Conservation (phyloP, 2,113 vertebrate genomes). For the Pao palembangensis region DNA sequence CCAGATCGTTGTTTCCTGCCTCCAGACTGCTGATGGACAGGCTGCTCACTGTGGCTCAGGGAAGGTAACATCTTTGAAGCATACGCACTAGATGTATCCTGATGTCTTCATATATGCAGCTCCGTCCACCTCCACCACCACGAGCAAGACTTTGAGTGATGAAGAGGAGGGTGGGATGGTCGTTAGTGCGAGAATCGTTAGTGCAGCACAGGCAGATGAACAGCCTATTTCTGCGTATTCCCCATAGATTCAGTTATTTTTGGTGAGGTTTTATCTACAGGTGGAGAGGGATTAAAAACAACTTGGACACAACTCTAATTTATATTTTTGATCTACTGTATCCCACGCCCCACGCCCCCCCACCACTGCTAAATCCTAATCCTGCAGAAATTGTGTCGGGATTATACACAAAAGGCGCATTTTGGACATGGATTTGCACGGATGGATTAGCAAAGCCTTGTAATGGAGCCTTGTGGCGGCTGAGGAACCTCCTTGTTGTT, state of each 20-base stretch:
- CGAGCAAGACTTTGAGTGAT: too few species aligned
- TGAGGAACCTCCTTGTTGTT: slow-evolving; percentile 51
- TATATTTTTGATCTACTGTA: slow-evolving; percentile 52
- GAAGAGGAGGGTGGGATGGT: too few species aligned
- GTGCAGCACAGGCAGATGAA: slow-evolving; percentile 4
- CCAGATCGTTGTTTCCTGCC: slow-evolving; percentile 2
- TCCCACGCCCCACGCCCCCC: slow-evolving; percentile 25
- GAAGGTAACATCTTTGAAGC: slow-evolving; percentile 35
- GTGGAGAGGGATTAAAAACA: slow-evolving; percentile 29
- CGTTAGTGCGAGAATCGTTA: too few species aligned
- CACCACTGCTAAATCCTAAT: slow-evolving; percentile 60
- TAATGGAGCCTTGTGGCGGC: slow-evolving; percentile 68
- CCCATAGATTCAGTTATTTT: too few species aligned
- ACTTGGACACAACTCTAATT: slow-evolving; percentile 40
- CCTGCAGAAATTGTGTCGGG: slow-evolving; percentile 68
- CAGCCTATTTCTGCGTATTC: neutral
- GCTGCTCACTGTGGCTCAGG: slow-evolving; percentile 5
- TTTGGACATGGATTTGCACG: slow-evolving; percentile 74
- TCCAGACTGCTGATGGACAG: slow-evolving; percentile 25
- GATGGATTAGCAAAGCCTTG: slow-evolving; percentile 71
- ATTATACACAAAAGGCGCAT: slow-evolving; percentile 73
- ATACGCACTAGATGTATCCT: slow-evolving; percentile 21
- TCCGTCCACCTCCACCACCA: too few species aligned
- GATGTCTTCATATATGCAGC: slow-evolving; percentile 15
- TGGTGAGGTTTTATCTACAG: slow-evolving; percentile 19